Base-by-base conservation (phyloP, 2,797 vertebrate species). In the Otolemur crassicaudatus region DNA sequence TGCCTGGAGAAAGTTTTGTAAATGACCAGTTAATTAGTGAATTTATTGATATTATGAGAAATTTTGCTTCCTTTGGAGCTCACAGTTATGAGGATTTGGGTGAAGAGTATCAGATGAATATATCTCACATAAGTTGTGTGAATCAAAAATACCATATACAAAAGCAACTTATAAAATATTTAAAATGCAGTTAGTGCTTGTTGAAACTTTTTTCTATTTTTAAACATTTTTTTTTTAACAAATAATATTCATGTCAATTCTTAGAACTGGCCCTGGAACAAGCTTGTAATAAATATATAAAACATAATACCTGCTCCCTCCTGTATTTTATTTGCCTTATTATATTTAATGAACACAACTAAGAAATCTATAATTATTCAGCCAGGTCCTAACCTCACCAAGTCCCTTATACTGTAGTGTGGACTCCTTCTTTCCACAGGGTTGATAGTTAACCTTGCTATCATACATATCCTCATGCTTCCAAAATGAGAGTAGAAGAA, bases 91-190 rank as follows among this genome's bases (percentile, higher is more conserved):
- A 14, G 22, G 70, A 87, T 29, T 84, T 29, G 56, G 60, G 9
- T 29, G 12, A 67, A 83, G 58, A 95, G 37, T 31, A 73, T 19
- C 10, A 80, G 12, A 84, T 67, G 56, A 82, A 25, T 34, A n/a
- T 76, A 89, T 12, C 12, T 93, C 49, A 37, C 3, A 37, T 10
- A 46, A 37, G 23, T 80, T 63, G 34, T 22, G 83, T 22, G 29
- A 91, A 60, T 94, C 13, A 84, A 96, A 94, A 90, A 53, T 25
- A 70, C 14, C 22, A 56, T 27, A 37, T n/a, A 43, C 37, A 90
- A 76, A 46, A 87, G 17, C 20, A 70, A 7, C 25, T 73, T 82
- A 34, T 0, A 76, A 5, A 5, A 1, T 58, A 80, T n/a, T 23
- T 92, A 70, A 86, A 67, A 76, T 83, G 43, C 1, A 94, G 17